Evolutionary conservation across 2,888 invertebrate species (phyloP).

Genomic region (Acleris laterana): DNA sequence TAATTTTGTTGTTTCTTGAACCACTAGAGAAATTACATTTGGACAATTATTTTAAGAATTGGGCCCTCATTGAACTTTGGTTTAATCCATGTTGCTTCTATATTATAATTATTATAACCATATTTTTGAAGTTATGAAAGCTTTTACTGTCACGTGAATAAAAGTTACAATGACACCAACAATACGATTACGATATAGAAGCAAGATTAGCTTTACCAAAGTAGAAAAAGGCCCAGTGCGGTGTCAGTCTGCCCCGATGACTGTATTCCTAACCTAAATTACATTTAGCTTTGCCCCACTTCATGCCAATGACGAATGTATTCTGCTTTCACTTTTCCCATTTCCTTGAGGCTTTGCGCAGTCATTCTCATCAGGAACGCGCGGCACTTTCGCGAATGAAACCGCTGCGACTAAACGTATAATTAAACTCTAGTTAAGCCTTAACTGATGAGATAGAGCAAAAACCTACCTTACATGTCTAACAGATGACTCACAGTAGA

Average conservation of each 20-base stretch:
- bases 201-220: too few species aligned
- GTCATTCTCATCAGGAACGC: slow-evolving; percentile 42
- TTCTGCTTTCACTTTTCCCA: slow-evolving; percentile 32
- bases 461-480: slow-evolving; percentile 33
- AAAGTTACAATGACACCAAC: too few species aligned
- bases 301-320: slow-evolving; percentile 10
- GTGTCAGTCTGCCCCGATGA: neutral
- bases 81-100: too few species aligned
- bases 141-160: too few species aligned
- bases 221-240: too few species aligned
- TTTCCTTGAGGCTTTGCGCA: slow-evolving; percentile 14
- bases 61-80: too few species aligned
- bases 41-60: too few species aligned
- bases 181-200: too few species aligned
- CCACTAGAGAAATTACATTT: too few species aligned
- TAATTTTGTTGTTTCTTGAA: too few species aligned
- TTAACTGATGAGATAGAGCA: slow-evolving; percentile 24
- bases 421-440: slow-evolving; percentile 44
- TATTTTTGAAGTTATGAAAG: too few species aligned
- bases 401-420: slow-evolving; percentile 37
- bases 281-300: slow-evolving; percentile 9
- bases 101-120: too few species aligned
- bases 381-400: slow-evolving; percentile 49
- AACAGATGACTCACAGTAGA: slow-evolving; percentile 18
- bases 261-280: slow-evolving; percentile 22